phyloP scores from a whole-genome alignment of 2,797 vertebrate species.

The Acipenser ruthenus region DNA sequence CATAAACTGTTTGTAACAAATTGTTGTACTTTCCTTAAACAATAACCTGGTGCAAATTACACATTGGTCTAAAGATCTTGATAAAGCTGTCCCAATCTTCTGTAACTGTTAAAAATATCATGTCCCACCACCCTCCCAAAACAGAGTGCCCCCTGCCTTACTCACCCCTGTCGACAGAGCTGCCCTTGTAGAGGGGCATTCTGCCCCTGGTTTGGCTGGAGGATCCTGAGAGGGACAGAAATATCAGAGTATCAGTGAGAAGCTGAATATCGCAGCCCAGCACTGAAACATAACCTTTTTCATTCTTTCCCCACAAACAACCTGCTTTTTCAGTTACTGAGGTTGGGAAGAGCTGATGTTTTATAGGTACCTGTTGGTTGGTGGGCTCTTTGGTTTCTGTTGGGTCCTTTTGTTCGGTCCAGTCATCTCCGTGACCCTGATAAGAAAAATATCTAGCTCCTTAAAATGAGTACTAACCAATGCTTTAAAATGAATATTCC shows the following conservation, averaged over 20 bases:
- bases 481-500: too few species aligned
- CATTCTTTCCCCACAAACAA: too few species aligned
- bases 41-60: too few species aligned
- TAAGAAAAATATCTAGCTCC: background rate
- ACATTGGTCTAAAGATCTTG: too few species aligned
- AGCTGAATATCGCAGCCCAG: too few species aligned
- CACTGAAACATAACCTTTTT: too few species aligned
- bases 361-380: slow-evolving; percentile 45
- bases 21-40: too few species aligned
- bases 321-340: too few species aligned
- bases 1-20: too few species aligned
- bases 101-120: background rate
- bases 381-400: slow-evolving; percentile 60
- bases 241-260: slow-evolving; percentile 18
- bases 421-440: slow-evolving; percentile 9
- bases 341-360: background rate
- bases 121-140: background rate
- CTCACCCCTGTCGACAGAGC: slow-evolving; percentile 78
- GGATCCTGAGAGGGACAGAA: slow-evolving; percentile 55
- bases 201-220: slow-evolving; percentile 81
- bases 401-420: slow-evolving; percentile 16
- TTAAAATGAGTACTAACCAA: too few species aligned
- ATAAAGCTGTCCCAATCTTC: too few species aligned
- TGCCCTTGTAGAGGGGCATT: slow-evolving; percentile 66
- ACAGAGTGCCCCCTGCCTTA: background rate